Conservation (phyloP, 2,113 vertebrate genomes). For the Syngnathoides biaculeatus region DNA sequence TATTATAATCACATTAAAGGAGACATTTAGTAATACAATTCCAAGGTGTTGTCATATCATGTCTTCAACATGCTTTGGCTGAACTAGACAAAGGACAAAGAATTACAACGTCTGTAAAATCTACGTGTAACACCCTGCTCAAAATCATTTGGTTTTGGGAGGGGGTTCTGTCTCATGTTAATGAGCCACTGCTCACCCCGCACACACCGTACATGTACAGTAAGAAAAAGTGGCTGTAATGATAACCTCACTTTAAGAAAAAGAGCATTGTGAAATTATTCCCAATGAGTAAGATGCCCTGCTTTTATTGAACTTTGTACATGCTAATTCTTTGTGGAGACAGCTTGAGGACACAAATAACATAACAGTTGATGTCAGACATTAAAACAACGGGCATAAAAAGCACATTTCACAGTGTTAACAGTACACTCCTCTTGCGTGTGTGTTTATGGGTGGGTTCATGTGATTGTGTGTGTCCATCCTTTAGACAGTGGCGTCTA, state of each 20-base stretch:
- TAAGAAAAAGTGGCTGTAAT: not conserved
- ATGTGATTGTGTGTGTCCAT: no score
- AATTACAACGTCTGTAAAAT: no score
- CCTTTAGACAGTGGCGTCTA: no score
- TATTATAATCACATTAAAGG: not conserved
- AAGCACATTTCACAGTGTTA: slow-evolving; percentile 18
- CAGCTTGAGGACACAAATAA: slow-evolving; percentile 10
- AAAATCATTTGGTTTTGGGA: no score
- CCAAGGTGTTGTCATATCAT: no score
- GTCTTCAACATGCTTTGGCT: no score
- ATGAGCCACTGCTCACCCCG: no score
- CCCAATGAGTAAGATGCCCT: not conserved
- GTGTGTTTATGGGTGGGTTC: not conserved
- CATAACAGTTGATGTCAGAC: slow-evolving; percentile 4
- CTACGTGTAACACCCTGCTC: no score
- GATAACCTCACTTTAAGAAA: not conserved
- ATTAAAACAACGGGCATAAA: not conserved
- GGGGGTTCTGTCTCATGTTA: no score
- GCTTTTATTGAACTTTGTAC: not conserved
- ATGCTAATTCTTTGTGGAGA: slow-evolving; percentile 6
- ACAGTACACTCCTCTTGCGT: slow-evolving; percentile 1
- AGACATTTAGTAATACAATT: not conserved
- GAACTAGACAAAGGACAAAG: no score
- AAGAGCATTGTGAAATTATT: not conserved
- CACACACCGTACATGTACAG: no score